phyloP scores from a whole-genome alignment of 1,140 invertebrate species.

The Drosophila repleta region DNA sequence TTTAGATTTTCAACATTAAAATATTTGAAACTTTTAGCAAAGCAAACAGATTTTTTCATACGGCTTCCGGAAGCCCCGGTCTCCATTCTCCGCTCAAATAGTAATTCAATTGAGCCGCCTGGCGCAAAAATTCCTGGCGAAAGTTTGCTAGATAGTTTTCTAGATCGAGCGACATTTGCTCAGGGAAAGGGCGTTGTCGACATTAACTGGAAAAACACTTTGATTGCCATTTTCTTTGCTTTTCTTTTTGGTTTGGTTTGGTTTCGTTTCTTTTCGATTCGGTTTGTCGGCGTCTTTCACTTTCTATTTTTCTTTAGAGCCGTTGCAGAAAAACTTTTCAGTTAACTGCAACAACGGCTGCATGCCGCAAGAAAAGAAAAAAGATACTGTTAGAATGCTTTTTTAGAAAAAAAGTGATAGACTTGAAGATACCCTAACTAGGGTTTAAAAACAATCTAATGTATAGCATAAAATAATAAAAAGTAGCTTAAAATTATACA shows the following conservation, averaged over 20 bases:
- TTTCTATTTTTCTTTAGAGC: slow-evolving; percentile 44
- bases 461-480: no score
- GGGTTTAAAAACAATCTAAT: no score
- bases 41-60: background rate
- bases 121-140: slow-evolving; percentile 15
- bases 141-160: slow-evolving; percentile 25
- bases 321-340: slow-evolving; percentile 37
- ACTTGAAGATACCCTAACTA: background rate
- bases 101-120: slow-evolving; percentile 31
- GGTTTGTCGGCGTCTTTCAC: slow-evolving; percentile 31
- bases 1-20: no score
- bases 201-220: slow-evolving; percentile 40
- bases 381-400: background rate
- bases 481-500: no score
- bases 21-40: no score
- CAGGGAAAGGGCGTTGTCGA: slow-evolving; percentile 43
- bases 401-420: background rate
- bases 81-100: background rate
- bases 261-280: background rate
- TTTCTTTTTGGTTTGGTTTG: background rate
- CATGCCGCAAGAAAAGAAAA: background rate
- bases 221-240: slow-evolving; percentile 28
- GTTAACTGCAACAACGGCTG: slow-evolving; percentile 26
- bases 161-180: slow-evolving; percentile 37
- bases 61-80: background rate